These are phyloP conservation scores for Chydorus sphaericus DNA, from an alignment of 2,888 invertebrate species.

Conservation along the genomic window DNA sequence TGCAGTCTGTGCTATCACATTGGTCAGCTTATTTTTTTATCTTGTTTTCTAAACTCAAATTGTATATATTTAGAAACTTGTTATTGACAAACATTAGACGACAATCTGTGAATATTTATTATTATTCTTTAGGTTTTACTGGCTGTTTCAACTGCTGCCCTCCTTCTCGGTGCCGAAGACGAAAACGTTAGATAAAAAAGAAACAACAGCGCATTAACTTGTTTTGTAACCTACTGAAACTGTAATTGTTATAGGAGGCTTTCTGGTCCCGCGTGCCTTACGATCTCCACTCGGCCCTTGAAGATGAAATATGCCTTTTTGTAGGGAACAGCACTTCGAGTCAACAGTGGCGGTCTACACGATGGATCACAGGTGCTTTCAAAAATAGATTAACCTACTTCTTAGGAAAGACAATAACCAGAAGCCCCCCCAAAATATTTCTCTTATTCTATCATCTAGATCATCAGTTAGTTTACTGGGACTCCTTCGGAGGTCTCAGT, in stretches of 20 bases:
- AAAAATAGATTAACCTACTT: too few species aligned
- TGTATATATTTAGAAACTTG: too few species aligned
- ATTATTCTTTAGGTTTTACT: slow-evolving; percentile 75
- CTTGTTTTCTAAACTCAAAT: too few species aligned
- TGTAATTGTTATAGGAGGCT: background rate
- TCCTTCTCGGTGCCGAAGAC: slow-evolving; percentile 77
- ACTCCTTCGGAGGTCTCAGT: background rate
- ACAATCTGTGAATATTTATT: slow-evolving; percentile 36
- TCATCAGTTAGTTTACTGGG: background rate
- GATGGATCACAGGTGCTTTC: background rate
- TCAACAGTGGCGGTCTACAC: background rate
- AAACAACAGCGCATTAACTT: too few species aligned
- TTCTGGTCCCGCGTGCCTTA: background rate
- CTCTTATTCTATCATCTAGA: background rate
- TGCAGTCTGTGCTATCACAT: background rate
- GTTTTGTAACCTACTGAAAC: too few species aligned
- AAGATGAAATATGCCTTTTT: background rate
- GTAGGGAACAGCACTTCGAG: background rate
- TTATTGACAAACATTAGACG: too few species aligned
- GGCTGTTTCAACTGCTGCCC: slow-evolving; percentile 75
- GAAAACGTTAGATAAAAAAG: too few species aligned
- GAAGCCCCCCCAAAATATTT: background rate
- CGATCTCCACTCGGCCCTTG: background rate
- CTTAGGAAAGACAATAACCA: background rate
- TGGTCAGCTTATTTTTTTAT: background rate